Percentiles rank a stretch among this genome's conserved stretches.
Conservation (phyloP, 1,140 invertebrate species). For the Acromyrmex heyeri region DNA sequence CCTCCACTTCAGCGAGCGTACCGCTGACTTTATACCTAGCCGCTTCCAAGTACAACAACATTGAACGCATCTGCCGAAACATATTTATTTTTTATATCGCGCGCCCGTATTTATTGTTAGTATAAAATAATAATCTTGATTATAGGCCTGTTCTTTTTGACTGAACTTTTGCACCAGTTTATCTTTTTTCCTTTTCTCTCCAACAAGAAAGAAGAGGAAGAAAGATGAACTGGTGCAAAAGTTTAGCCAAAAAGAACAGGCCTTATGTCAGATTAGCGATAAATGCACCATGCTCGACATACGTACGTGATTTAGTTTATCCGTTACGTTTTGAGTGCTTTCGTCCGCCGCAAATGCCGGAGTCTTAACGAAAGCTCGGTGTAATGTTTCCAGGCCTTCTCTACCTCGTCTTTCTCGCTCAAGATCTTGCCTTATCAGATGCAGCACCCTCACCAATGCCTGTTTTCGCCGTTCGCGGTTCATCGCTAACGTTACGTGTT, state of each 20-base stretch:
- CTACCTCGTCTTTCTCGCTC: slow-evolving; percentile 94
- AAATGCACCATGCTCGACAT: slow-evolving; percentile 75
- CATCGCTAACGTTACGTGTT: slow-evolving; percentile 97
- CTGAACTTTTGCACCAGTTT: too few relatives aligned
- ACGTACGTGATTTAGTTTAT: slow-evolving; percentile 97
- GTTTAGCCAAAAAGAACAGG: too few relatives aligned
- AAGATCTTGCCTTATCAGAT: slow-evolving; percentile 94
- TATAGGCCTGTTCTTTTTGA: neutral
- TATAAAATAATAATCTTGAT: neutral
- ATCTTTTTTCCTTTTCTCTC: too few relatives aligned
- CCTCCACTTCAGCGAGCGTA: slow-evolving; percentile 93
- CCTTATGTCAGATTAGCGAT: neutral
- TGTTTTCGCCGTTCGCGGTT: slow-evolving; percentile 95
- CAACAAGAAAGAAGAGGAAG: too few relatives aligned
- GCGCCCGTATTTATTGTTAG: neutral
- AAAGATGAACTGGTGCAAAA: too few relatives aligned
- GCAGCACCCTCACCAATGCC: slow-evolving; percentile 93
- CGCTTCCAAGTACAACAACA: slow-evolving; percentile 96
- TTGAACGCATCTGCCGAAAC: slow-evolving; percentile 93
- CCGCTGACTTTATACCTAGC: slow-evolving; percentile 95
- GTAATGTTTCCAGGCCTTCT: slow-evolving; percentile 95
- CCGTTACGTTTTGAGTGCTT: slow-evolving; percentile 96
- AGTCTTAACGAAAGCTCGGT: slow-evolving; percentile 96
- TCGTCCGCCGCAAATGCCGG: slow-evolving; percentile 96
- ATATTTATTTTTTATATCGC: neutral